Conservation (phyloP, 2,113 vertebrate genomes). For the Mystacornis crossleyi region DNA sequence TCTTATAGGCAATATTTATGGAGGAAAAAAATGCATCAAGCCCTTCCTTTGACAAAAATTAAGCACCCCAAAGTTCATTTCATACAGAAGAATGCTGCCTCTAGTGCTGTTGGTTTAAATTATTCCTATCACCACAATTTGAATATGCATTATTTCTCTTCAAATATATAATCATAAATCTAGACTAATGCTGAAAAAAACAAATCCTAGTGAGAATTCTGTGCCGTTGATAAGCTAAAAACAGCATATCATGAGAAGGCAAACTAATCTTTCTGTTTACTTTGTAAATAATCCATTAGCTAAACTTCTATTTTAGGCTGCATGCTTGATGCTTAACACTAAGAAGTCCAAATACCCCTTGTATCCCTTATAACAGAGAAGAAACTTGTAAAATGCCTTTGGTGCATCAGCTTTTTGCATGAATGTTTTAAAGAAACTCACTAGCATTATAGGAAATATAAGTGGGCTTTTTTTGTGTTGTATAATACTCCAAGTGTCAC, state of each 20-base stretch:
- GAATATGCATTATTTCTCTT: background rate
- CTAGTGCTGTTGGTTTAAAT: background rate
- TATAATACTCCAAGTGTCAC: constrained; percentile 62
- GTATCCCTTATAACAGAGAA: constrained; percentile 59
- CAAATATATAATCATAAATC: constrained; percentile 25
- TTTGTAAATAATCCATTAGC: constrained; percentile 45
- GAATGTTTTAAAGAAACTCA: constrained; percentile 9
- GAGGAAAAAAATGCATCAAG: constrained; percentile 19
- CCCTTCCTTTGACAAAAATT: background rate
- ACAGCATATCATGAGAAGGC: constrained; percentile 14
- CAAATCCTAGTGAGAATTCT: constrained; percentile 7
- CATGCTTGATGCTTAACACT: constrained; percentile 8
- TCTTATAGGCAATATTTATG: constrained; percentile 44
- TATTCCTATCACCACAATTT: background rate
- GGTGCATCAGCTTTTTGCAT: constrained; percentile 15
- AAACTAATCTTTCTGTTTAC: constrained; percentile 30
- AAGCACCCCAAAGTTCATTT: constrained; percentile 32
- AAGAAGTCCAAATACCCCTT: constrained; percentile 30
- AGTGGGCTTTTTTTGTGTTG: constrained; percentile 48
- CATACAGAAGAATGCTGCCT: background rate
- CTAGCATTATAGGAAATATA: constrained; percentile 22
- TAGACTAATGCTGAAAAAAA: constrained; percentile 23
- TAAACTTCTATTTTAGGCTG: constrained; percentile 35
- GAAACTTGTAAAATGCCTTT: constrained; percentile 15
- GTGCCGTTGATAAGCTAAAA: background rate